Base-by-base conservation (phyloP, 2,113 vertebrate species). In the Perca flavescens region DNA sequence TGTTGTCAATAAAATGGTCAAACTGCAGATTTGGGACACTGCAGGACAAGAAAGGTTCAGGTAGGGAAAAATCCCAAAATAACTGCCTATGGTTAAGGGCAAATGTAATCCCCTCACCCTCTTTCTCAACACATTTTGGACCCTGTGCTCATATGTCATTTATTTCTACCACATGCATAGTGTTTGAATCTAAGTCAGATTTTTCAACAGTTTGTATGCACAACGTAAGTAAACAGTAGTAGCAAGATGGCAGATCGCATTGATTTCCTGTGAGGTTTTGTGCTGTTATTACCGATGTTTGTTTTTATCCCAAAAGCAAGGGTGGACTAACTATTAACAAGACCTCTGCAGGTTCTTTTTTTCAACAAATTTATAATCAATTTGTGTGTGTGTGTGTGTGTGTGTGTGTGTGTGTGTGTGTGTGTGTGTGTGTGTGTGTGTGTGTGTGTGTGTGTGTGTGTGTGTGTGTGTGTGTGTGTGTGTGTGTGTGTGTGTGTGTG, bases 11-110 rank as follows among this genome's bases (percentile, higher is more conserved):
- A 98, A 98, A 93, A 97, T 94, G 61, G 97, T 98, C 88, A 98
- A 98, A 87, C 96, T 98, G 52, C 97, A 98, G 91, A 98, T 98
- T 83, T 98, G 97, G 97, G 97, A 98, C 85, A 98, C 97, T 7
- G 97, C 97, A 0, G 97, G 97, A 85, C 97, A 98, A 90, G 97
- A 98, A 74, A 91, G 97, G 17, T 98, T 98, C 93, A 96, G 97
- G 97, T 98, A 91, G 31, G 50, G 4, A 19, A 43, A 52, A 22
- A 28, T 58, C 19, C 6, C 15, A 34, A 58, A 14, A 66, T 13
- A 69, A 36, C 61, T 52, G 1, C 54, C 22, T 11, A 31, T 15
- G 16, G 2, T 52, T 1, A 49, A 9, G 68, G 57, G 14, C 16
- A 58, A 7, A 83, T 22, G 3, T 17, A 46, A 46, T 28, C 16